Conservation (phyloP, 2,797 vertebrate genomes). For the Percopsis omiscomaycus region DNA sequence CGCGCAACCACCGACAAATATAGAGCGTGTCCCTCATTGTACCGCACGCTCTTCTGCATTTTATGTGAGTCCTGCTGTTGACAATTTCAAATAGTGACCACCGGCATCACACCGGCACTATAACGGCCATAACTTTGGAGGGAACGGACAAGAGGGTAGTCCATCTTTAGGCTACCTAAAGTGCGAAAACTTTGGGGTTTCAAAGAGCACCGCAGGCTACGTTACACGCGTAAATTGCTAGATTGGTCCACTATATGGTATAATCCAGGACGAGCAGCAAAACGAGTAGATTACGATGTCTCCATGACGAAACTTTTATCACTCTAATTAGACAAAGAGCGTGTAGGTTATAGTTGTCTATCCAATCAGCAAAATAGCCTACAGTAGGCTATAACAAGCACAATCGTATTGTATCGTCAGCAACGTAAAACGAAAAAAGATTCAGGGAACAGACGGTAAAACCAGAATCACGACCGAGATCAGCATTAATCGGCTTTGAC, state of each 20-base stretch:
- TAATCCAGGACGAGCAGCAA: not conserved
- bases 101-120: slow-evolving; percentile 29
- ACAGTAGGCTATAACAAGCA: not conserved
- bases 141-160: slow-evolving; percentile 44
- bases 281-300: not conserved
- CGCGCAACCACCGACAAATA: slow-evolving; percentile 88
- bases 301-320: slow-evolving; percentile 5
- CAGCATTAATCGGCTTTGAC: slow-evolving; percentile 88
- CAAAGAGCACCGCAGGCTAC: slow-evolving; percentile 22
- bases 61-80: slow-evolving; percentile 29
- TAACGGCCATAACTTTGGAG: slow-evolving; percentile 11
- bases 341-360: not conserved
- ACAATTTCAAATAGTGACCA: slow-evolving; percentile 22
- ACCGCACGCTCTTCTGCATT: slow-evolving; percentile 93
- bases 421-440: slow-evolving; percentile 51
- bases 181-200: slow-evolving; percentile 53
- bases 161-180: slow-evolving; percentile 49
- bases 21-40: slow-evolving; percentile 91
- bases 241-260: not conserved
- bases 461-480: slow-evolving; percentile 81
- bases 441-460: slow-evolving; percentile 74
- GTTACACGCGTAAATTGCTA: slow-evolving; percentile 1
- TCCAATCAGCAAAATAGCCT: not conserved
- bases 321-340: slow-evolving; percentile 24
- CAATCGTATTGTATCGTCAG: slow-evolving; percentile 8